Evolutionary conservation across 2,113 vertebrate species (phyloP), one percentile per base, ranked within the genome.

Genomic region (Nothobranchius kuhntae): DNA sequence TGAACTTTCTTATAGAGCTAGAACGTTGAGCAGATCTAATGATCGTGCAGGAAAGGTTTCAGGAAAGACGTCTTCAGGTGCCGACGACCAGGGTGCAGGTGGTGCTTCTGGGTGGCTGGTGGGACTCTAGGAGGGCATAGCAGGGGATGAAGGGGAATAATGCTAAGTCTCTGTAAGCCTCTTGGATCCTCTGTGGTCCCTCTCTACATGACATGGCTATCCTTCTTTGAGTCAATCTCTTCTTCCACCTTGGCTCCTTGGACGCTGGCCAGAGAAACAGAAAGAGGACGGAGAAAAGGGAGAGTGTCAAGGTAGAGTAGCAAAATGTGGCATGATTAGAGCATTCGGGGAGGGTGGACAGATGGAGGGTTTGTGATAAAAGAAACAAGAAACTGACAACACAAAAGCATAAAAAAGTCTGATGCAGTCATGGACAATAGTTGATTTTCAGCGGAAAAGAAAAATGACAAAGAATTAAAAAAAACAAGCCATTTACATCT

Each of bases 81-180:
- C 8, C 62, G 40, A 21, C 21, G 21, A 21, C 21, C 21, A 21
- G 21, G 21, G 53, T 69, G 63, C 52, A 9, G 71, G 64, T 81
- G 38, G 71, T 82, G 61, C 66, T 65, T 82, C 51, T 30, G 12
- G 21, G 57, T 2, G 13, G 15, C 46, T 54, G 13, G 40, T 68
- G 46, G 56, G 68, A 68, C 52, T n/a, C 53, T 36, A 50, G 48
- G 17, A 45, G 56, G 64, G 53, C 11, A 38, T 50, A 53, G 68
- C 8, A 24, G 45, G 55, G 78, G 82, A 59, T 66, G 70, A 68
- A 75, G 81, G 60, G 47, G 53, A 83, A 75, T 76, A 61, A 63
- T 17, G 57, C 75, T 90, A 91, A 92, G 86, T 89, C 87, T 79
- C 74, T 65, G 69, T 91, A 92, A 92, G 89, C 90, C 82, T 85